Evolutionary conservation across 2,113 vertebrate species (phyloP), one percentile per base, ranked within the genome.

Genomic region (Eidolon helvum): DNA sequence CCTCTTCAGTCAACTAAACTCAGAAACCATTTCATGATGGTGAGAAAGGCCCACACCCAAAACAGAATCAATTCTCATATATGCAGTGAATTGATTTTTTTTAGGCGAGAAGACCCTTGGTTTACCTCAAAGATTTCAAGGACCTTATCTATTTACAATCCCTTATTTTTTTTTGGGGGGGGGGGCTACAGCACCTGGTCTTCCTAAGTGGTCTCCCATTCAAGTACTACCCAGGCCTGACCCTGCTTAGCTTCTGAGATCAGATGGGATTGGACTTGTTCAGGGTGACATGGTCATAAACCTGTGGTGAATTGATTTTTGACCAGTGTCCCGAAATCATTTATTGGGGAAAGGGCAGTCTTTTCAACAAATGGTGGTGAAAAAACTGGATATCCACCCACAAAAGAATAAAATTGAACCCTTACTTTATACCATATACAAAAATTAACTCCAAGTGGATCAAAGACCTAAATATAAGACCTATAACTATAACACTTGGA

Each of bases 391-490:
- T 18, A 90, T 19, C 10, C 21, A 61, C 16, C 28, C 45, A 8
- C 35, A 63, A 95, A 92, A 89, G 61, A 63, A 55, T 86, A n/a
- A 80, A 94, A 78, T 40, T 91, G 28, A 26, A 90, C 14, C 24
- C 38, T 87, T 72, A 65, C 21, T 35, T 93, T 88, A 66, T 5
- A 71, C 14, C 21, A 30, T 35, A 83, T 55, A 48, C 3, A 77
- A 92, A 97, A 89, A 72, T 77, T 69, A 92, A 82, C 38, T 86
- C 50, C 86, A 63, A 89, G 75, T 63, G 24, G 35, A 86, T 72
- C 59, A 90, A 74, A 95, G 63, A 10, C 30, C 35, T 57, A 95
- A 93, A 69, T 38, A 24, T 53, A 55, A 96, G 22, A 53, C 21
- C 35, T 89, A 75, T 85, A 89, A 75, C 53, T 55, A 24, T 30